Base-by-base conservation (phyloP, 1,140 invertebrate species). In the Cylas formicarius region DNA sequence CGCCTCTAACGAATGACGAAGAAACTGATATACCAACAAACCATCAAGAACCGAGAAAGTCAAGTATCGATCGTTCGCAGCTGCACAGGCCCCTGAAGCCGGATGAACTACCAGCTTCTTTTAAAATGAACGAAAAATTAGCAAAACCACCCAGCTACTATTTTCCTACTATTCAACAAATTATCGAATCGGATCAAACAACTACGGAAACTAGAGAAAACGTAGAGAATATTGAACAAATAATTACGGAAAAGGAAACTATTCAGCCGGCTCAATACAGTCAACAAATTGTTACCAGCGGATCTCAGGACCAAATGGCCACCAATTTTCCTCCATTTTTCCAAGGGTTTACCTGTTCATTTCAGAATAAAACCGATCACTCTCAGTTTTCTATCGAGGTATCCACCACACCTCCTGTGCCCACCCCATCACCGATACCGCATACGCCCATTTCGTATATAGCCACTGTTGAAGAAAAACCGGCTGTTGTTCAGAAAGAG, bases 331-430 rank as follows among this genome's bases (percentile, higher is more conserved):
- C 52, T 19, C 58, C 58, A 14, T 13, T 58, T 22, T 58, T 60
- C 24, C 54, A 60, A 33, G 54, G 52, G 11, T 54, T 60, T 14
- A 52, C 47, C 14, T 60, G 56, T 29, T 56, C 53, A 1, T 60
- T 58, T 39, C 49, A 58, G 26, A 60, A 54, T 20, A 58, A 56
- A 48, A 44, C 53, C 8, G 58, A 60, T 19, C 41, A 49, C 33
- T 54, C 56, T 4, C 51, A 57, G 21, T 59, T 59, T 43, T 52
- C 53, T 21, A 42, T 59, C 11, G 52, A 57, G 20, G 50, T 59
- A 6, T 46, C 22, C n/a, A 59, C 57, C 13, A 49, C 55, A 20
- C 57, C 57, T 26, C 57, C 57, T n/a, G 39, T 54, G 13, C 27
- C 36, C 11, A 46, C 43, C 8, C 47, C 47, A 11, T 40, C 48